Conservation (phyloP, 2,797 vertebrate species). For the Squalus acanthias region DNA sequence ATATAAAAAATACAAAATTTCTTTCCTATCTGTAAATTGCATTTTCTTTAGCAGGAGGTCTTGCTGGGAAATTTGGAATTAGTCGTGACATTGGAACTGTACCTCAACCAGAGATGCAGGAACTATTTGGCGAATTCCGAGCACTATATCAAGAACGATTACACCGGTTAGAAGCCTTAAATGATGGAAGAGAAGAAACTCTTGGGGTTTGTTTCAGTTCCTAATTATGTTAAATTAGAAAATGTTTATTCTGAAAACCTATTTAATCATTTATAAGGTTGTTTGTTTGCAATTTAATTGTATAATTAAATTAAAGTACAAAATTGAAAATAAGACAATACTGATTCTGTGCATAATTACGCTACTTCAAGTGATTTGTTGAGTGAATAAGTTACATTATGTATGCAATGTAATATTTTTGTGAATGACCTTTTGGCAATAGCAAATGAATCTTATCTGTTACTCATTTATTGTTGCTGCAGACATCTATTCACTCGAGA, state of each 20-base stretch:
- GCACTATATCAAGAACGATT: slow-evolving; percentile 40
- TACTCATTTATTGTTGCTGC: neutral
- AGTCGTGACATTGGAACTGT: neutral
- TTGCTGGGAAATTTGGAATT: neutral
- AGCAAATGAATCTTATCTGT: neutral
- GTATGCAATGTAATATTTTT: neutral
- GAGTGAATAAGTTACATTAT: neutral
- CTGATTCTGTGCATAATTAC: neutral
- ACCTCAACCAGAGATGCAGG: slow-evolving; percentile 41
- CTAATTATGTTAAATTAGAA: neutral
- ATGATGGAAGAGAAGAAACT: slow-evolving; percentile 37
- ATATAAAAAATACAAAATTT: neutral
- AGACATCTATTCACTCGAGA: neutral
- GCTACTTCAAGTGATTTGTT: slow-evolving; percentile 1
- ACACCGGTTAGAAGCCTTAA: slow-evolving; percentile 39
- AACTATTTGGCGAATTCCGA: slow-evolving; percentile 40
- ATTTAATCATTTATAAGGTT: neutral
- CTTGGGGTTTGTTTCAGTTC: slow-evolving; percentile 42
- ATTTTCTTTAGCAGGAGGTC: neutral
- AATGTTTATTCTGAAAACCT: slow-evolving; percentile 8
- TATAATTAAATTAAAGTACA: neutral
- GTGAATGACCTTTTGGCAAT: neutral
- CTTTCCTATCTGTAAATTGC: neutral
- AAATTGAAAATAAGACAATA: neutral
- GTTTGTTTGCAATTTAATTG: neutral